Conservation (phyloP, 2,888 invertebrate species). For the Trissoscelio sp. region DNA sequence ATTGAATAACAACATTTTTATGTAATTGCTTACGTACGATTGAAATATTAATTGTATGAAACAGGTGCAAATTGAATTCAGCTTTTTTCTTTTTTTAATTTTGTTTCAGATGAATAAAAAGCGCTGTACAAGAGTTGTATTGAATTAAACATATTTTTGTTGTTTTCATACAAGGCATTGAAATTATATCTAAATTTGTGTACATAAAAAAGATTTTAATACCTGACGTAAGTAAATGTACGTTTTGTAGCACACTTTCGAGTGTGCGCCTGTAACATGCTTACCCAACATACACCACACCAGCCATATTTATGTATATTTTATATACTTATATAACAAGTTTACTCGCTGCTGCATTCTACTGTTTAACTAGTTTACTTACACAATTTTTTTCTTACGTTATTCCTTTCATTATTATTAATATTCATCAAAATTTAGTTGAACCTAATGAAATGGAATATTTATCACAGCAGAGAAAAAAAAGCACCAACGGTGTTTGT, state of each 20-base stretch:
- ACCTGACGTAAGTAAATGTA: conserved; percentile 10
- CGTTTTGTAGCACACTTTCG: conserved; percentile 22
- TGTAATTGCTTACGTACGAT: neutral
- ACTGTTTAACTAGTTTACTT: conserved; percentile 35
- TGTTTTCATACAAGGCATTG: too few species aligned
- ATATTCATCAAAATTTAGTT: conserved; percentile 6
- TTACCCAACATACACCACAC: conserved; percentile 27
- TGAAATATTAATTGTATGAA: neutral
- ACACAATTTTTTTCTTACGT: conserved; percentile 22
- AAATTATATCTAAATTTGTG: neutral
- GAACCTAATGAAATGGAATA: neutral
- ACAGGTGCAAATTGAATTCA: too few species aligned
- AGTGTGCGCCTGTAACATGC: conserved; percentile 30
- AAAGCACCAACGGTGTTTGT: neutral
- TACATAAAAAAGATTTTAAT: conserved; percentile 13
- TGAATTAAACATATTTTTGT: too few species aligned
- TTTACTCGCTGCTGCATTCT: conserved; percentile 35
- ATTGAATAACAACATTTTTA: conserved; percentile 3
- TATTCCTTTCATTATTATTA: conserved; percentile 17
- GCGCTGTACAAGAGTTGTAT: too few species aligned
- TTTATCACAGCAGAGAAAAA: too few species aligned
- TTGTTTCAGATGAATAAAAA: too few species aligned
- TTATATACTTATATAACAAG: conserved; percentile 36
- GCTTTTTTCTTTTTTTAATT: too few species aligned
- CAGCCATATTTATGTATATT: conserved; percentile 30